These are phyloP conservation scores for Eumeta japonica DNA, from an alignment of 1,140 invertebrate genomes.

Conservation along the genomic window DNA sequence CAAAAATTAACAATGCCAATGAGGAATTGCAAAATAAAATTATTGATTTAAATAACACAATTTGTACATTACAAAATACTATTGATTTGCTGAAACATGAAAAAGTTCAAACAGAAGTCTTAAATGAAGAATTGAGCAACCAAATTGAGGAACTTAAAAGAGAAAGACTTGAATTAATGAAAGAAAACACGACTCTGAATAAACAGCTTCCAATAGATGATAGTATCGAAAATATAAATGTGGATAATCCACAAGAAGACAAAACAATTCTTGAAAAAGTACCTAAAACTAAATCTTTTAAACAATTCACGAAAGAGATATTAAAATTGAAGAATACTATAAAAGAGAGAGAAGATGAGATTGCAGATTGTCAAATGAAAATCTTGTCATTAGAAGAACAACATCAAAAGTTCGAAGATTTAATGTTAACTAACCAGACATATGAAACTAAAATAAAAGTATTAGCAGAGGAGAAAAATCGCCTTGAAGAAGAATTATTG, in stretches of 20 bases:
- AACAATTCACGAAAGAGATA: constrained; percentile 56
- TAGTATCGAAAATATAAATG: constrained; percentile 17
- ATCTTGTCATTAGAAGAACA: constrained; percentile 49
- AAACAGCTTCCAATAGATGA: constrained; percentile 33
- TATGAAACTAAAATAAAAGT: constrained; percentile 35
- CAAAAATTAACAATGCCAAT: constrained; percentile 64
- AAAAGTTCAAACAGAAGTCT: constrained; percentile 49
- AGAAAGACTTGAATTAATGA: constrained; percentile 41
- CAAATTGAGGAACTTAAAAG: constrained; percentile 50
- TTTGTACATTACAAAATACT: constrained; percentile 48
- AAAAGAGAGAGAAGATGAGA: constrained; percentile 58
- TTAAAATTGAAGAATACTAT: constrained; percentile 49
- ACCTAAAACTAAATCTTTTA: constrained; percentile 37
- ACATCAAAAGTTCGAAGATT: constrained; percentile 42
- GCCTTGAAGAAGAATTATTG: constrained; percentile 41
- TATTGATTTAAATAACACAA: constrained; percentile 59
- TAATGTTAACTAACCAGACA: constrained; percentile 23
- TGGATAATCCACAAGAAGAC: constrained; percentile 32
- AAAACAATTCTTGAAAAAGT: constrained; percentile 35
- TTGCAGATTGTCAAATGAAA: constrained; percentile 54
- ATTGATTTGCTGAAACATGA: constrained; percentile 61
- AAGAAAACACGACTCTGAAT: constrained; percentile 34
- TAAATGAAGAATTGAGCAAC: constrained; percentile 33
- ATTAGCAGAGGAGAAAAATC: constrained; percentile 34
- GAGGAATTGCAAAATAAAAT: constrained; percentile 57